A percentile compares a stretch with the other conserved stretches of the same genome.
Conservation (phyloP, 1,140 invertebrate genomes). For the Drosophila saltans region DNA sequence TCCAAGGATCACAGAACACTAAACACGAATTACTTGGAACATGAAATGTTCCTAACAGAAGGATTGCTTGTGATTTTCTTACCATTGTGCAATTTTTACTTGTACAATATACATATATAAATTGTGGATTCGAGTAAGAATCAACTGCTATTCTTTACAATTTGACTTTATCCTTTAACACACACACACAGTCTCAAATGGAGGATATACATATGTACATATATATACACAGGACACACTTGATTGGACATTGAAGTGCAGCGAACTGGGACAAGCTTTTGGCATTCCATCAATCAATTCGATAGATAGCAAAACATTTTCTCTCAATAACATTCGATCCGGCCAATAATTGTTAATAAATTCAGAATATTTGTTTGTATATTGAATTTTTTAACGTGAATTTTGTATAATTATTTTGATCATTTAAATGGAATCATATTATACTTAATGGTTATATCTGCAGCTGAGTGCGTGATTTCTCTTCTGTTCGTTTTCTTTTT, state of each 20-base stretch:
- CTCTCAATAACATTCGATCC: constrained; percentile 35
- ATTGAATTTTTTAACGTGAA: background rate
- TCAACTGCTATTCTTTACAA: background rate
- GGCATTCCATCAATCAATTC: constrained; percentile 18
- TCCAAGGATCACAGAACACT: too few species aligned
- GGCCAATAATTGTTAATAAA: background rate
- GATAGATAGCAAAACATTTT: constrained; percentile 22
- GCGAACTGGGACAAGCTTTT: constrained; percentile 54
- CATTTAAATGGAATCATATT: constrained; percentile 39
- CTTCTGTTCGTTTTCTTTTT: background rate
- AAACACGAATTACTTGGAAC: too few species aligned
- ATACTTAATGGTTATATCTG: constrained; percentile 39
- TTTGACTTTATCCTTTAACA: background rate
- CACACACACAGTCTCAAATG: background rate
- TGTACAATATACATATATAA: background rate
- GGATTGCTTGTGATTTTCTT: too few species aligned
- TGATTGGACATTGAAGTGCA: constrained; percentile 68
- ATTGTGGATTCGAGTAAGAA: background rate
- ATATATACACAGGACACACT: constrained; percentile 34
- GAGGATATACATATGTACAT: background rate
- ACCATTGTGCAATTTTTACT: background rate
- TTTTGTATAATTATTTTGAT: constrained; percentile 8
- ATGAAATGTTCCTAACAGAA: too few species aligned
- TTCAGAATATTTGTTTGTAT: too few species aligned
- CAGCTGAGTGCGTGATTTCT: constrained; percentile 17